A percentile compares a stretch with the other conserved stretches of the same genome.
Evolutionary conservation across 2,888 invertebrate genomes (phyloP).

Genomic region (Volucella inflata): DNA sequence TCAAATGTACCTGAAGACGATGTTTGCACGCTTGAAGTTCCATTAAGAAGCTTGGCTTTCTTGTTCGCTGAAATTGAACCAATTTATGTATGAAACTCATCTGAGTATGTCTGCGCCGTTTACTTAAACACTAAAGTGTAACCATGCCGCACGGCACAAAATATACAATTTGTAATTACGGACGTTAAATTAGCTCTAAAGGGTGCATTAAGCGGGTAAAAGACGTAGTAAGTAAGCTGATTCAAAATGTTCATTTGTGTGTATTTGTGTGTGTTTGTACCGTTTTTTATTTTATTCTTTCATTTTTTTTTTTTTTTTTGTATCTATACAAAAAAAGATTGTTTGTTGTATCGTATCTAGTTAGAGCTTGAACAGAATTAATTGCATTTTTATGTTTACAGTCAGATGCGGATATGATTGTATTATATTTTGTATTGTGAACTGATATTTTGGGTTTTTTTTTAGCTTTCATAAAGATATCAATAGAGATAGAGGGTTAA

Average conservation of each 20-base stretch:
- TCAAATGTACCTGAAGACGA: slow-evolving; percentile 71
- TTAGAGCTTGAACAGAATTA: slow-evolving; percentile 53
- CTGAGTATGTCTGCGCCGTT: slow-evolving; percentile 67
- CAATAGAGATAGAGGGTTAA: slow-evolving; percentile 49
- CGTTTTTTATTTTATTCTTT: slow-evolving; percentile 32
- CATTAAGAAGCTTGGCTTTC: slow-evolving; percentile 84
- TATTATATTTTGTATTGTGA: slow-evolving; percentile 45
- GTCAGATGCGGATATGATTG: slow-evolving; percentile 56
- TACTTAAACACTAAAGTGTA: slow-evolving; percentile 65
- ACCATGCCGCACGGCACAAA: slow-evolving; percentile 65
- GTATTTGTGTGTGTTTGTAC: slow-evolving; percentile 9
- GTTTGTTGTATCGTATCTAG: slow-evolving; percentile 20
- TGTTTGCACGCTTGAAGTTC: slow-evolving; percentile 78
- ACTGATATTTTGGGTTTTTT: slow-evolving; percentile 56
- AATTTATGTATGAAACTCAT: slow-evolving; percentile 81
- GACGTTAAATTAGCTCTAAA: slow-evolving; percentile 61
- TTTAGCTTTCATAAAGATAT: slow-evolving; percentile 61
- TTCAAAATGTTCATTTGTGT: slow-evolving; percentile 43
- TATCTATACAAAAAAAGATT: slow-evolving; percentile 6
- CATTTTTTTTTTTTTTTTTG: slow-evolving; percentile 10
- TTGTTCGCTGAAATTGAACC: slow-evolving; percentile 84
- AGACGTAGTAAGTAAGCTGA: slow-evolving; percentile 46
- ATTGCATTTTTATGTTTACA: slow-evolving; percentile 60
- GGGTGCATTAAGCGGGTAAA: slow-evolving; percentile 46
- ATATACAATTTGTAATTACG: slow-evolving; percentile 66